These are phyloP conservation scores for Zaprionus taronus DNA, from an alignment of 1,140 invertebrate species.

Conservation along the genomic window DNA sequence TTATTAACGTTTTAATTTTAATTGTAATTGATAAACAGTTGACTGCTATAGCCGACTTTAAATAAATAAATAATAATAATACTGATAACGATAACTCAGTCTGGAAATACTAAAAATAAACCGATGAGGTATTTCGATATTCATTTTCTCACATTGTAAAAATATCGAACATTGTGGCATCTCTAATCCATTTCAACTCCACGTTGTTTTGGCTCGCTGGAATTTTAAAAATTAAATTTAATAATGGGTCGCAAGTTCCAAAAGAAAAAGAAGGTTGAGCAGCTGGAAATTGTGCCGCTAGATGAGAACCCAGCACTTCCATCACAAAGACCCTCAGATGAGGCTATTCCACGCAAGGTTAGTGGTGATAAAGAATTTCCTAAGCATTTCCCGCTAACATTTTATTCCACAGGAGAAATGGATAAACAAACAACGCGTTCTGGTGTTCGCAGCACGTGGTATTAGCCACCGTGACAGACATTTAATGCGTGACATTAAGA, in stretches of 20 bases:
- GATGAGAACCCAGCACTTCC: constrained; percentile 75
- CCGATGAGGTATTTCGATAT: constrained; percentile 1
- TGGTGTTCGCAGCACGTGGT: constrained; percentile 96
- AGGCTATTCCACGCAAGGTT: constrained; percentile 69
- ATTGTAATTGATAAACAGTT: too few relatives aligned
- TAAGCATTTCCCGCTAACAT: neutral
- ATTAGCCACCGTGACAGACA: constrained; percentile 96
- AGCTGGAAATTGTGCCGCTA: constrained; percentile 77
- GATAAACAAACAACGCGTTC: constrained; percentile 96
- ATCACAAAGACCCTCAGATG: constrained; percentile 66
- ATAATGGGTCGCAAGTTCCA: constrained; percentile 73
- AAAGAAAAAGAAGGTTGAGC: constrained; percentile 68
- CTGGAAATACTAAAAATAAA: constrained; percentile 7
- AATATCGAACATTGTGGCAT: constrained; percentile 2
- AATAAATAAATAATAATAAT: neutral
- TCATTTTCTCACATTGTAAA: neutral
- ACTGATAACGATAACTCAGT: neutral
- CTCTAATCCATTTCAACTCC: constrained; percentile 51
- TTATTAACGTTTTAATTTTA: too few relatives aligned
- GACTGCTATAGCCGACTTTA: too few relatives aligned
- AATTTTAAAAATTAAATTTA: constrained; percentile 2
- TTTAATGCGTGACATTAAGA: constrained; percentile 97
- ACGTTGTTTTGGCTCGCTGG: constrained; percentile 56
- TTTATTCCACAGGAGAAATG: constrained; percentile 90
- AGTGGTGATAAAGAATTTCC: neutral